Conservation (phyloP, 1,140 invertebrate genomes). For the Bicyclus anynana region DNA sequence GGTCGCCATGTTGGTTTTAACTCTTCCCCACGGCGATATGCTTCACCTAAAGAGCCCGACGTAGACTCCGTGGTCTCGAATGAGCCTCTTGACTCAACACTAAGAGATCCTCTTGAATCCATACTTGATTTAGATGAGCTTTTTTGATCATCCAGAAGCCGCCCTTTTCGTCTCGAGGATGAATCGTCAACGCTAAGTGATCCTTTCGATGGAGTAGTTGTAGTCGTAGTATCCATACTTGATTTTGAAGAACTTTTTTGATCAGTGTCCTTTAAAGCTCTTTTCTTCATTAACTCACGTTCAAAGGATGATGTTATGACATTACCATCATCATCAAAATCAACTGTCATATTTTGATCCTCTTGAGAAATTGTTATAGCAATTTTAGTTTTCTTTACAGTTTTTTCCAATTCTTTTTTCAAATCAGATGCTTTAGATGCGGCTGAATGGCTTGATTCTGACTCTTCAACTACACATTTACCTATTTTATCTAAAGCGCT, state of each 20-base stretch:
- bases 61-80: slow-evolving; percentile 85
- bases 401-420: slow-evolving; percentile 48
- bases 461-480: slow-evolving; percentile 70
- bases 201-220: slow-evolving; percentile 69
- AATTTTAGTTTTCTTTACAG: slow-evolving; percentile 71
- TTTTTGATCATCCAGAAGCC: slow-evolving; percentile 70
- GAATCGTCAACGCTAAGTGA: slow-evolving; percentile 74
- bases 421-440: slow-evolving; percentile 62
- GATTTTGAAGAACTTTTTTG: slow-evolving; percentile 74
- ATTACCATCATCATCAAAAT: slow-evolving; percentile 72
- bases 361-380: slow-evolving; percentile 75
- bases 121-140: slow-evolving; percentile 80
- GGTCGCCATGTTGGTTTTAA: slow-evolving; percentile 87
- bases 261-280: slow-evolving; percentile 64
- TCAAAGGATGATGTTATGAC: slow-evolving; percentile 69
- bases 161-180: slow-evolving; percentile 63
- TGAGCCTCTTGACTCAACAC: slow-evolving; percentile 82
- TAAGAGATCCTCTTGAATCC: slow-evolving; percentile 79
- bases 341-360: slow-evolving; percentile 74
- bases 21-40: slow-evolving; percentile 82
- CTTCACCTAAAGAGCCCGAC: slow-evolving; percentile 83
- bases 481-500: slow-evolving; percentile 67
- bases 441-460: slow-evolving; percentile 72
- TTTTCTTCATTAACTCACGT: slow-evolving; percentile 61
- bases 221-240: slow-evolving; percentile 70